A percentile compares a stretch with the other conserved stretches of the same genome.
Evolutionary conservation across 2,113 vertebrate species (phyloP).

Genomic region (Caracal caracal): DNA sequence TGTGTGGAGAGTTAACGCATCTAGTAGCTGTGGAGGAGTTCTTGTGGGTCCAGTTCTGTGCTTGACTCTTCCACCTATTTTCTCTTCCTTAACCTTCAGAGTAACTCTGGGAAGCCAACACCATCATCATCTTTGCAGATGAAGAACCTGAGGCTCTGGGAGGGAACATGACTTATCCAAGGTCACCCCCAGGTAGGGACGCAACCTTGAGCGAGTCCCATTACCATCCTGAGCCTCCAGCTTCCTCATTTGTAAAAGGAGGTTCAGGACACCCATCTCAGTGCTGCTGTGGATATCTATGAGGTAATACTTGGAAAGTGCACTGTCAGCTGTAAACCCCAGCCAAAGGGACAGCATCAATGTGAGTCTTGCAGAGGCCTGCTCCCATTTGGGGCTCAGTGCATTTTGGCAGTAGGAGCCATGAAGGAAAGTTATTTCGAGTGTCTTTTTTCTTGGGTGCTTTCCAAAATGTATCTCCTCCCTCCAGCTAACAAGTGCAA

Average conservation of each 20-base stretch:
- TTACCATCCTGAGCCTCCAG: background rate
- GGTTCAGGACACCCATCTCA: background rate
- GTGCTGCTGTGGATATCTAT: background rate
- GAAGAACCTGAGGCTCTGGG: background rate
- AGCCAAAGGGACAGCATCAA: background rate
- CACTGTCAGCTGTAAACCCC: background rate
- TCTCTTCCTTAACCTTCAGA: background rate
- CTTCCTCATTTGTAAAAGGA: background rate
- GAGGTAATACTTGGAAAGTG: background rate
- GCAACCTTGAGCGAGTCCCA: background rate
- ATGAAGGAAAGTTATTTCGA: background rate
- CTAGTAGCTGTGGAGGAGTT: background rate
- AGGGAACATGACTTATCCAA: background rate
- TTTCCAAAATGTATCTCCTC: slow-evolving; percentile 17
- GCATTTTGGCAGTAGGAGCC: background rate
- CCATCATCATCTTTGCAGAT: background rate
- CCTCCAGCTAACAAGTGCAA: background rate
- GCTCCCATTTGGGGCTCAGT: background rate
- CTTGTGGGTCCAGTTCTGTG: background rate
- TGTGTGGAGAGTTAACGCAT: background rate
- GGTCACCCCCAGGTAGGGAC: background rate
- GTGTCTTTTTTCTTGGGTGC: slow-evolving; percentile 36
- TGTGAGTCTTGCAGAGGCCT: background rate
- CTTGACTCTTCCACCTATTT: background rate
- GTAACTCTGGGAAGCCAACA: background rate